Percentiles rank a stretch among this genome's conserved stretches.
phyloP scores from a whole-genome alignment of 2,113 vertebrate species.

The Nibea albiflora region DNA sequence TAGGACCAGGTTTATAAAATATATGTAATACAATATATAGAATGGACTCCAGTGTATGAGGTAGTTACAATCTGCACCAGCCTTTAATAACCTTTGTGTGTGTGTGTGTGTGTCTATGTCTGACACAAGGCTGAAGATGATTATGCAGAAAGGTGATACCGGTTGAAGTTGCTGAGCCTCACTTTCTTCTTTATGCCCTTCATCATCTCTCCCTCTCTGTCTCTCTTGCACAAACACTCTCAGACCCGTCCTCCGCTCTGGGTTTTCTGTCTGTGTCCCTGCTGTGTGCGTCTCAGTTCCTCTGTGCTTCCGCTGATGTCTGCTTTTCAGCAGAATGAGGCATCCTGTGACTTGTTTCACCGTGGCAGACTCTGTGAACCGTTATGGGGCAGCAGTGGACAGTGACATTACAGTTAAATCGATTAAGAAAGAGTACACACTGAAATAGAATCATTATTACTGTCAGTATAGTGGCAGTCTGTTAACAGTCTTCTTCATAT shows the following conservation, averaged over 20 bases:
- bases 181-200: conserved; percentile 65
- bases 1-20: no score
- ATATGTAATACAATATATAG: no score
- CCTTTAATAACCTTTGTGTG: conserved; percentile 24
- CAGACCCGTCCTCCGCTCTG: conserved; percentile 16
- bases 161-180: conserved; percentile 71
- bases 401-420: not conserved
- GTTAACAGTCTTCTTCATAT: not conserved
- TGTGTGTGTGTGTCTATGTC: conserved; percentile 8
- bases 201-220: conserved; percentile 3
- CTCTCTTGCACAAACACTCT: conserved; percentile 19
- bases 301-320: conserved; percentile 62
- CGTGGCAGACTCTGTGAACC: conserved; percentile 20
- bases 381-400: conserved; percentile 5
- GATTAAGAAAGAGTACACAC: not conserved
- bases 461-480: not conserved
- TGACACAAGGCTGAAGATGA: conserved; percentile 53
- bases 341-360: conserved; percentile 19
- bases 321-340: conserved; percentile 19
- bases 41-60: no score
- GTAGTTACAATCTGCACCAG: not conserved
- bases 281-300: conserved; percentile 37
- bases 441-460: not conserved
- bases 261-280: conserved; percentile 29
- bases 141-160: conserved; percentile 77